Percentiles rank a stretch among this genome's conserved stretches.
These are phyloP conservation scores for Laupala kohalensis DNA, from an alignment of 1,140 invertebrate genomes.

Conservation along the genomic window DNA sequence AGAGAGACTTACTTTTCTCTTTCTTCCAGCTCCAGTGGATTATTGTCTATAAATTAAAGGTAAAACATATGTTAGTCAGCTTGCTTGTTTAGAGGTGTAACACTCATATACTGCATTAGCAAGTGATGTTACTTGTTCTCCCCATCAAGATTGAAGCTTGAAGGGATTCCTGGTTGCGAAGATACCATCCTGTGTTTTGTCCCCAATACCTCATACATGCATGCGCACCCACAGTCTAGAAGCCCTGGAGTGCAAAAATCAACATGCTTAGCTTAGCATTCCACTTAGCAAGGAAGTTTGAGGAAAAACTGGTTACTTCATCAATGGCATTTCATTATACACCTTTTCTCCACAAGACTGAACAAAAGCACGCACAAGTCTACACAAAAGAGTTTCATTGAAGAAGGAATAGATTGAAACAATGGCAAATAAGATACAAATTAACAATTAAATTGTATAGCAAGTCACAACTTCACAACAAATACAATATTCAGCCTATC, in stretches of 20 bases:
- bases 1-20: slow-evolving; percentile 64
- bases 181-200: not conserved
- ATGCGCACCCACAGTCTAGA: not conserved
- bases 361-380: too few relatives aligned
- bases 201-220: slow-evolving; percentile 5
- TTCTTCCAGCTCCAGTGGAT: slow-evolving; percentile 62
- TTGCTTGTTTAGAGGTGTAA: slow-evolving; percentile 10
- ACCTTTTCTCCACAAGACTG: too few relatives aligned
- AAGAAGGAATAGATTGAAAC: too few relatives aligned
- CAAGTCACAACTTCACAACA: too few relatives aligned
- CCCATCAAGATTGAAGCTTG: slow-evolving; percentile 1
- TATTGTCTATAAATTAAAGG: slow-evolving; percentile 46
- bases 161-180: slow-evolving; percentile 1
- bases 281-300: too few relatives aligned
- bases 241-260: not conserved
- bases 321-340: too few relatives aligned
- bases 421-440: too few relatives aligned
- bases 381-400: too few relatives aligned
- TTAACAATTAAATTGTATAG: too few relatives aligned
- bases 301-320: too few relatives aligned
- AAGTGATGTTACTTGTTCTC: slow-evolving; percentile 4
- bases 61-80: slow-evolving; percentile 15
- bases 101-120: not conserved
- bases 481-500: too few relatives aligned
- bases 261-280: slow-evolving; percentile 4